phyloP scores from a whole-genome alignment of 2,797 vertebrate species.

The Parambassis ranga region DNA sequence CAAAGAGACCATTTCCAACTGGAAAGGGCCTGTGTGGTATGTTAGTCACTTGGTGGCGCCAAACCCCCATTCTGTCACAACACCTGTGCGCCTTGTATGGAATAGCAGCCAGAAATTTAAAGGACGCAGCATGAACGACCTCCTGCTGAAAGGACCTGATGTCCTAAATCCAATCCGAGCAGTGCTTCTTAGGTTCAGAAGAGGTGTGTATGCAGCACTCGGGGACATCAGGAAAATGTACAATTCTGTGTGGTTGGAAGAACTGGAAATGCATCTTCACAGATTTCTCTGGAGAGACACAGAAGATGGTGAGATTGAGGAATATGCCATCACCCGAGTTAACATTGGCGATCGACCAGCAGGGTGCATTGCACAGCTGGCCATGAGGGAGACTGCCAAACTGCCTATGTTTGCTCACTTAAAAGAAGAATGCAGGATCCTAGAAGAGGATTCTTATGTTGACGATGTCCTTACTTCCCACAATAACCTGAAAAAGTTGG shows the following conservation, averaged over 20 bases:
- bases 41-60: not conserved
- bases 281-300: slow-evolving; percentile 24
- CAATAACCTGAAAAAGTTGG: not conserved
- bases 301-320: too few relatives aligned
- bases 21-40: not conserved
- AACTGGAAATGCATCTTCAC: slow-evolving; percentile 21
- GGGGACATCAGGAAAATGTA: too few relatives aligned
- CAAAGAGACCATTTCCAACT: not conserved
- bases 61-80: too few relatives aligned
- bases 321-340: not conserved
- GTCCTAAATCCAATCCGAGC: too few relatives aligned
- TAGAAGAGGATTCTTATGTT: not conserved
- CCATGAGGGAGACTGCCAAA: not conserved
- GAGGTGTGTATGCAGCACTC: too few relatives aligned
- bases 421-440: not conserved
- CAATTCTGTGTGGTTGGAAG: too few relatives aligned
- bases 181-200: too few relatives aligned
- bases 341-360: slow-evolving; percentile 5
- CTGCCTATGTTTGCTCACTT: not conserved
- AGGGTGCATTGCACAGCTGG: slow-evolving; percentile 6
- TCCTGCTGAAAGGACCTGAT: too few relatives aligned
- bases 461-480: slow-evolving; percentile 1
- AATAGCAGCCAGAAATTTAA: too few relatives aligned
- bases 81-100: too few relatives aligned
- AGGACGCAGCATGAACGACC: too few relatives aligned